Evolutionary conservation across 2,113 vertebrate genomes (phyloP).

Genomic region (Lycaon pictus): DNA sequence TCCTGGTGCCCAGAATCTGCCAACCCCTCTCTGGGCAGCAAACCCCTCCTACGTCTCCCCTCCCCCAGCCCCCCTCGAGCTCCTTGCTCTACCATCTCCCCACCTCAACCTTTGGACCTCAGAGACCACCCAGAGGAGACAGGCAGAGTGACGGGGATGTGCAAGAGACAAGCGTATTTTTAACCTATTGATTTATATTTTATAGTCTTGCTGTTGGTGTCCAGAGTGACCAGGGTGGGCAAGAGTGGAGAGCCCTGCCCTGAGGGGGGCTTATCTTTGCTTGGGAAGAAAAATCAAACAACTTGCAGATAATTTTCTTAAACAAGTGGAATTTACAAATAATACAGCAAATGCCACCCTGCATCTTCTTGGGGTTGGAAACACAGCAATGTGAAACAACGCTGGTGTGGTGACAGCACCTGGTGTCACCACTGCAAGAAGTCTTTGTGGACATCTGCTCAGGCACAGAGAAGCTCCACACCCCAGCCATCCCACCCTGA

Average conservation of each 20-base stretch:
- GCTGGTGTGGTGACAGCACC: background rate
- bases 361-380: background rate
- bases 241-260: no score
- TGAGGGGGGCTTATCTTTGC: background rate
- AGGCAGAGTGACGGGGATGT: no score
- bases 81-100: background rate
- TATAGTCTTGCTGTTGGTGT: no score
- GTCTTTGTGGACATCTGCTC: background rate
- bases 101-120: background rate
- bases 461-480: rapidly evolving
- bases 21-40: background rate
- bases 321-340: background rate
- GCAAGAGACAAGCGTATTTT: no score
- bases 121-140: background rate
- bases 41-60: background rate
- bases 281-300: background rate
- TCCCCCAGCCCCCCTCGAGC: background rate
- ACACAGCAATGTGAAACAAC: rapidly evolving
- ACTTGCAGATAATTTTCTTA: background rate
- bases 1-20: background rate
- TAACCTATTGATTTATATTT: no score
- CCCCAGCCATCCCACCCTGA: background rate
- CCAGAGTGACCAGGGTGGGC: no score
- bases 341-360: background rate
- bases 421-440: no score